Evolutionary conservation across 2,888 invertebrate genomes (phyloP), one percentile per base, ranked within the genome.

Genomic region (Psylliodes chrysocephalus): DNA sequence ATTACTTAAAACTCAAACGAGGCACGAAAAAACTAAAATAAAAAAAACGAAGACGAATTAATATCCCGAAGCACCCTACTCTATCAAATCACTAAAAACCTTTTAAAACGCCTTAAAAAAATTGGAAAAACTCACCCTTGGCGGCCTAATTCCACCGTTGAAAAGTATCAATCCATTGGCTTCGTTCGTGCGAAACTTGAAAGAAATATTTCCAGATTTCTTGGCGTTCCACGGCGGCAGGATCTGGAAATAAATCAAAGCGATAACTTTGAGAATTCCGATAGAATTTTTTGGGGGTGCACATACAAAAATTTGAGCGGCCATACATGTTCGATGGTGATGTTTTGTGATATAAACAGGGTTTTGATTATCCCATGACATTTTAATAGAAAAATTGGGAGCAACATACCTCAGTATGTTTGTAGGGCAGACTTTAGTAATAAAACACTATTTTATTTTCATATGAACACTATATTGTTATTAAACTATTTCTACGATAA

Each of bases 131-230:
- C 88, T 90, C 83, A 91, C 91, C 84, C 89, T 87, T 73, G 90
- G 90, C 77, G 90, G 89, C 77, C 90, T 87, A 61, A 89, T 87
- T 77, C 94, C 95, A 77, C 92, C 92, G 82, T 95, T 96, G 86
- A 95, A 94, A 79, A 98, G 89, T 59, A 98, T 89, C 71, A 98
- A 87, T 18, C 98, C 98, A 78, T 97, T 95, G 5, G 94, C 92
- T 82, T 98, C 97, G 81, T 93, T 95, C 46, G 98, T 98, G 67
- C 96, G 90, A 79, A 98, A 95, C 85, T 96, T 95, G 84, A 97
- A 94, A 42, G 94, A 92, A 78, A 97, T 91, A 22, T 92, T 93
- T 65, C 96, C 96, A 19, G 91, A 90, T 78, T 92, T 91, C 78
- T 93, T 92, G 1, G 94, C 93, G 80, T 95, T 94, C 96, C 96